Conservation (phyloP, 2,888 invertebrate species). For the Napeogenes inachia region DNA sequence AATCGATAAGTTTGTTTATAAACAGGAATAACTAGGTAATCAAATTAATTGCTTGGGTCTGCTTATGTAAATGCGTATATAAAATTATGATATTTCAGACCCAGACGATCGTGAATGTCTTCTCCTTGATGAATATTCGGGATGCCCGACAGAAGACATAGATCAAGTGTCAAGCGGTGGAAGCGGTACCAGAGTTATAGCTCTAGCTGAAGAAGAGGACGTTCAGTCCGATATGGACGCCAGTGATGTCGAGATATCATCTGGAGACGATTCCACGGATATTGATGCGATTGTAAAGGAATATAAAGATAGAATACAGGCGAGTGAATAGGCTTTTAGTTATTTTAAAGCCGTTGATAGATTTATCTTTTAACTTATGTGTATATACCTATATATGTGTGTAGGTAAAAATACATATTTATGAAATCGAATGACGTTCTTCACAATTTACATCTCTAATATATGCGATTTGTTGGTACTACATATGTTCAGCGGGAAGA, state of each 20-base stretch:
- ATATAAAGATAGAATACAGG: slow-evolving; percentile 84
- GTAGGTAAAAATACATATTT: no score
- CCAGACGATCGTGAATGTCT: slow-evolving; percentile 79
- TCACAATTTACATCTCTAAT: no score
- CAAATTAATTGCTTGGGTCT: no score
- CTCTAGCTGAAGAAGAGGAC: slow-evolving; percentile 53
- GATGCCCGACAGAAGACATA: slow-evolving; percentile 57
- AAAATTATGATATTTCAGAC: slow-evolving; percentile 41
- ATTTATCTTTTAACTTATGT: neutral
- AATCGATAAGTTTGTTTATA: no score
- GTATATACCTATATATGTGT: no score
- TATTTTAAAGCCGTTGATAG: neutral
- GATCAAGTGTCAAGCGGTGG: slow-evolving; percentile 55
- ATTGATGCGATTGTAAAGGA: slow-evolving; percentile 88
- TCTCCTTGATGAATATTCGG: slow-evolving; percentile 75
- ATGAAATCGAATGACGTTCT: no score
- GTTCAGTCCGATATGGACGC: slow-evolving; percentile 65
- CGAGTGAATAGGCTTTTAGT: slow-evolving; percentile 37
- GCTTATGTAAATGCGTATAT: no score
- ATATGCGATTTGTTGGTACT: neutral
- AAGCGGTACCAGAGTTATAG: slow-evolving; percentile 45
- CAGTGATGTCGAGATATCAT: slow-evolving; percentile 76
- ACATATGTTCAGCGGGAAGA: neutral
- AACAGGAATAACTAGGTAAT: no score
- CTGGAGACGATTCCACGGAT: slow-evolving; percentile 83